Conservation (phyloP, 1,140 invertebrate genomes). For the Caenorhabditis briggsae region DNA sequence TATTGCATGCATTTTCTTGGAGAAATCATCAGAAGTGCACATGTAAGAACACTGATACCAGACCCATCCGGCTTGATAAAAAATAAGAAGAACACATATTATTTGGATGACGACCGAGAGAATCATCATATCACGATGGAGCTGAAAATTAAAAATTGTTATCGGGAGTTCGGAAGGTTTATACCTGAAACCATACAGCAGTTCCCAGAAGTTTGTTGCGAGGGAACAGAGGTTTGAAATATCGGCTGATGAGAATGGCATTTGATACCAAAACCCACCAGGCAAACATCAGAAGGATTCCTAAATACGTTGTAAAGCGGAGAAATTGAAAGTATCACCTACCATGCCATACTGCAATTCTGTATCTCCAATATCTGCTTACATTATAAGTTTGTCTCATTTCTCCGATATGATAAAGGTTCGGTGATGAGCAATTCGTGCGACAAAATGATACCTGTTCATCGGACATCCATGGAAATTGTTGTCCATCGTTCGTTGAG, state of each 20-base stretch:
- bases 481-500: constrained; percentile 60
- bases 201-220: constrained; percentile 60
- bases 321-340: not conserved
- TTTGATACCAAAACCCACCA: constrained; percentile 65
- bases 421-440: constrained; percentile 58
- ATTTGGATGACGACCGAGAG: constrained; percentile 55
- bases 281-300: constrained; percentile 59
- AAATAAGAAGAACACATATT: constrained; percentile 57
- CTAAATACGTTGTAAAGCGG: not conserved
- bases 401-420: constrained; percentile 24
- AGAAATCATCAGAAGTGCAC: constrained; percentile 65
- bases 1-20: constrained; percentile 66
- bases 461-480: constrained; percentile 64
- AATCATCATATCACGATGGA: constrained; percentile 61
- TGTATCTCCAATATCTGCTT: constrained; percentile 62
- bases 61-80: constrained; percentile 65
- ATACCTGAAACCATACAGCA: constrained; percentile 63
- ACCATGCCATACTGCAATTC: constrained; percentile 64
- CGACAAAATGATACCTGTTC: constrained; percentile 62
- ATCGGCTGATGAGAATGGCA: constrained; percentile 62
- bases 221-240: constrained; percentile 64
- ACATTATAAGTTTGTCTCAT: constrained; percentile 60
- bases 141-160: not conserved
- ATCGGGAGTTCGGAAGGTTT: not conserved
- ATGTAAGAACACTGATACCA: constrained; percentile 64